These are phyloP conservation scores for Lagodon rhomboides DNA, from an alignment of 2,797 vertebrate genomes.

Conservation along the genomic window DNA sequence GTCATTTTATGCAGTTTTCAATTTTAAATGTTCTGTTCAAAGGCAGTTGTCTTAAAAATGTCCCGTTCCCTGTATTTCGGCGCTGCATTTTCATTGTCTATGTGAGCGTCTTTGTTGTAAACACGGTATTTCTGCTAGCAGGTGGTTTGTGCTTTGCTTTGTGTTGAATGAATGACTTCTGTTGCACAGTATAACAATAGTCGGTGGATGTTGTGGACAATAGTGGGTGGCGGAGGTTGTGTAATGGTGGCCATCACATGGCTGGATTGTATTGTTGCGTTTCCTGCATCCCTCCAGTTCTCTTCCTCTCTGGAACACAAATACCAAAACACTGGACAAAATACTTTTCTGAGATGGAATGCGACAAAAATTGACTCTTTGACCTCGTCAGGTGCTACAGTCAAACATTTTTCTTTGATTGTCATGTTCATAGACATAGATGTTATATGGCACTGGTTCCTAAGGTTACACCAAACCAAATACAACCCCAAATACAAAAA, in stretches of 20 bases:
- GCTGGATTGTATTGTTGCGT: conserved; percentile 69
- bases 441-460: not conserved
- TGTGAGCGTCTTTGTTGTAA: conserved; percentile 47
- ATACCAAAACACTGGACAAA: conserved; percentile 54
- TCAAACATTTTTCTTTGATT: conserved; percentile 30
- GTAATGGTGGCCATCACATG: conserved; percentile 67
- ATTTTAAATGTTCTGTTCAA: conserved; percentile 18
- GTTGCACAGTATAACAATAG: conserved; percentile 63
- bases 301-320: conserved; percentile 71
- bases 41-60: conserved; percentile 7
- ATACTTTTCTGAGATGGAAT: conserved; percentile 52
- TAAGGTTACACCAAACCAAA: not conserved
- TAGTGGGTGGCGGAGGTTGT: conserved; percentile 66
- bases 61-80: conserved; percentile 18
- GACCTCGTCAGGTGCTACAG: conserved; percentile 6
- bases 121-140: conserved; percentile 59
- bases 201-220: conserved; percentile 74
- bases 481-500: too few relatives aligned
- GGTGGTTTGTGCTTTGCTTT: conserved; percentile 67
- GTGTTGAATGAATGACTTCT: conserved; percentile 72
- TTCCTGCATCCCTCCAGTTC: conserved; percentile 75
- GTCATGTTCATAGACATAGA: conserved; percentile 8
- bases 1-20: not conserved
- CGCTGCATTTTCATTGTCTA: conserved; percentile 9
- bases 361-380: conserved; percentile 19